Base-by-base conservation (phyloP, 2,888 invertebrate species). In the Drosophila suboccidentalis region DNA sequence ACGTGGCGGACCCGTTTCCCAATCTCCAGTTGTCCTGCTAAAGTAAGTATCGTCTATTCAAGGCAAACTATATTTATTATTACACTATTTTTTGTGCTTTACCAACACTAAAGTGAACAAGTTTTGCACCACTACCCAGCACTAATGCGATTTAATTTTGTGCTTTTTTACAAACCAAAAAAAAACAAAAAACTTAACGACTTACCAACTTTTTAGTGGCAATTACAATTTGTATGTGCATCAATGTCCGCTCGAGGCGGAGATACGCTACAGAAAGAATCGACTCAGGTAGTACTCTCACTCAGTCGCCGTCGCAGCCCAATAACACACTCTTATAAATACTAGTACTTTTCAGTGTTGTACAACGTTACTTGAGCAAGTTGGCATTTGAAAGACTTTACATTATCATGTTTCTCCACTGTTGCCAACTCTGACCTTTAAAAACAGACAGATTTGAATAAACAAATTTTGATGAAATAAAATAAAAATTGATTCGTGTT, bases 221-320 rank as follows among this genome's bases (percentile, higher is more conserved):
- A 91, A 91, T 87, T 92, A 91, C 89, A 92, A 89, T 78, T 89
- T 92, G 73, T 87, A 89, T 85, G 90, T 93, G 75, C 90, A 93
- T 79, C 93, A 93, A 81, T 92, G 92, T 85, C 93, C 93, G 71
- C 90, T 93, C 82, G 92, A 93, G 80, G 93, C 93, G 82, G 92
- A 92, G 84, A 89, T 93, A 85, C 90, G 87, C 80, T 92, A 89
- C 90, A 89, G 90, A 90, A 93, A 91, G 85, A 89, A 88, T 86
- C 91, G 91, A 83, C 92, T 93, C 91, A 93, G 93, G 93, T 93
- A 92, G 87, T 83, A 84, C 69, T 61, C 47, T 53, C 29, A 67
- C 44, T 63, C 61, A 60, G 44, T 72, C 46, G 69, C 60, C 41
- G 19, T 36, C 29, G 55, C 43, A 67, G 68, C 38, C 34, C 44